phyloP scores from a whole-genome alignment of 2,888 invertebrate genomes.

The Osmoderma eremita region DNA sequence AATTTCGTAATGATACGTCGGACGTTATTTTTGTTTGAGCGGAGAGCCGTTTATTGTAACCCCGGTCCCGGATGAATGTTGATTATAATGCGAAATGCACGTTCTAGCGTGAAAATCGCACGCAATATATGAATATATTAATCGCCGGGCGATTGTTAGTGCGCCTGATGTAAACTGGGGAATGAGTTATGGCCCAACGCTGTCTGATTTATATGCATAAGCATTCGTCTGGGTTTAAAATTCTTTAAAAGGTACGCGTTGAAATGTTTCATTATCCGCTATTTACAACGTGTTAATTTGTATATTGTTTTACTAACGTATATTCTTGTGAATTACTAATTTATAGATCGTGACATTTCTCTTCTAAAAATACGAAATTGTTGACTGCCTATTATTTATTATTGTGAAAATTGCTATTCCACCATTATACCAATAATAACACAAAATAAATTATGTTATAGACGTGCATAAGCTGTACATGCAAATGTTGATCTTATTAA shows the following conservation, averaged over 20 bases:
- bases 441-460: too few relatives aligned
- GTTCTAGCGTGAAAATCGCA: constrained; percentile 20
- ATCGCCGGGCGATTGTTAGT: background rate
- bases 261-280: constrained; percentile 22
- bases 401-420: too few relatives aligned
- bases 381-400: background rate
- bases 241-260: constrained; percentile 13
- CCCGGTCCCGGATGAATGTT: background rate
- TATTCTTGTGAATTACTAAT: background rate
- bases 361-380: constrained; percentile 7
- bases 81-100: constrained; percentile 20
- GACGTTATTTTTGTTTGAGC: constrained; percentile 25
- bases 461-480: too few relatives aligned
- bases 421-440: too few relatives aligned
- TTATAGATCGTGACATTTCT: constrained; percentile 13
- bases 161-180: background rate
- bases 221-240: background rate
- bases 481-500: too few relatives aligned
- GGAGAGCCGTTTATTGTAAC: background rate
- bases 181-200: constrained; percentile 11
- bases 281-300: constrained; percentile 23
- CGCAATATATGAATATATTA: constrained; percentile 8
- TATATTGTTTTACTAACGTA: constrained; percentile 12
- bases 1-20: constrained; percentile 29
- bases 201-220: constrained; percentile 21